Percentiles rank a stretch among this genome's conserved stretches.
Conservation (phyloP, 2,888 invertebrate genomes). For the Drosophila bunnanda region DNA sequence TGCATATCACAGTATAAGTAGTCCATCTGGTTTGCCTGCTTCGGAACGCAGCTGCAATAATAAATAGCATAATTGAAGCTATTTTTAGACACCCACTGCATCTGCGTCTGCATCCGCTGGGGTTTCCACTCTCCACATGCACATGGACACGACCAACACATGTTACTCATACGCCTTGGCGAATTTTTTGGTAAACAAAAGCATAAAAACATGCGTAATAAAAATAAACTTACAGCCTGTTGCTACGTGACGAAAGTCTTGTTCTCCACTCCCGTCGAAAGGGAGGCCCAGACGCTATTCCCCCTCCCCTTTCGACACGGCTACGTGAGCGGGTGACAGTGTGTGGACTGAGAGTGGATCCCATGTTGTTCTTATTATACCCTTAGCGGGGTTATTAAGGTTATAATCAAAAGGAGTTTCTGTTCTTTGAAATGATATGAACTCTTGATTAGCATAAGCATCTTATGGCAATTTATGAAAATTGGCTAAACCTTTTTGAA, state of each 20-base stretch:
- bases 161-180: slow-evolving; percentile 40
- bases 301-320: background rate
- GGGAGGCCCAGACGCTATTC: slow-evolving; percentile 14
- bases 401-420: background rate
- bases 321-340: slow-evolving; percentile 24
- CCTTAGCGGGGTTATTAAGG: background rate
- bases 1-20: slow-evolving; percentile 42
- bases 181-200: slow-evolving; percentile 52
- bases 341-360: slow-evolving; percentile 19
- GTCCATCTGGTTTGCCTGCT: slow-evolving; percentile 70
- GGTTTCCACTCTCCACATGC: slow-evolving; percentile 17
- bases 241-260: slow-evolving; percentile 73
- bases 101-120: slow-evolving; percentile 60
- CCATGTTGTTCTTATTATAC: slow-evolving; percentile 21
- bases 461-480: background rate
- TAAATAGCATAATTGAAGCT: slow-evolving; percentile 71
- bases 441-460: background rate
- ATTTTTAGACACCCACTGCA: slow-evolving; percentile 71
- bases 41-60: slow-evolving; percentile 70
- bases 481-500: too few species aligned
- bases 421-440: background rate
- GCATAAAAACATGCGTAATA: slow-evolving; percentile 60
- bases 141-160: background rate
- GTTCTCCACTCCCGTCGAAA: slow-evolving; percentile 22
- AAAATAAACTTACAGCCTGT: slow-evolving; percentile 62